Evolutionary conservation across 2,113 vertebrate species (phyloP), one percentile per base, ranked within the genome.

Genomic region (Alethe castanea): DNA sequence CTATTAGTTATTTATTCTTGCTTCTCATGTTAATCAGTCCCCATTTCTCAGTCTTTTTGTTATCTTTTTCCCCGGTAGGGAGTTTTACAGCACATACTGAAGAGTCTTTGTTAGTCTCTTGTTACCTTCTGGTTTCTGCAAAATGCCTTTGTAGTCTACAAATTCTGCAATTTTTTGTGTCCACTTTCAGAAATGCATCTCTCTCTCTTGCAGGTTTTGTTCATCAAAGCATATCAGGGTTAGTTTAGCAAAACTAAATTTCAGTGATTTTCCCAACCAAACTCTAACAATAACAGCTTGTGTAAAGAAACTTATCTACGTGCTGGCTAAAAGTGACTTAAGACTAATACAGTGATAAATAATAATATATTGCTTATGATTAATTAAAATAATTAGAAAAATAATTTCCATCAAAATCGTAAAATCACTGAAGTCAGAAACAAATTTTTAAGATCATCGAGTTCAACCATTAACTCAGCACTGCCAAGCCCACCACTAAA

Each of bases 391-490:
- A 48, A 52, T 33, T 26, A 52, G 33, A 31, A 38, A 53, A 60
- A 5, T 26, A 33, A 10, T 69, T 78, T 86, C 23, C 9, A 38
- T 28, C 33, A 74, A 38, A 38, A 45, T 29, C 0, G 4, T 28
- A 19, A 33, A 66, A 29, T 45, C 53, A 61, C 7, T 35, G 9
- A 47, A 40, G 40, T 61, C 8, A 35, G 25, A 61, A 82, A 45
- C 13, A 69, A 15, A 33, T 7, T 19, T 42, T n/a, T 48, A 23
- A 23, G 17, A 22, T 45, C 24, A 35, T 15, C 0, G 0, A 61
- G n/a, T 61, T 36, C 40, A 42, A 14, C 8, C 17, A 15, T 35
- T 35, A 48, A 69, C 2, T 9, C 29, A 54, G 29, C 47, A 42
- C n/a, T 69, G 47, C 29, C n/a, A 47, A 67, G 54, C n/a, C 24